Conservation (phyloP, 1,140 invertebrate species). For the Sitophilus oryzae region DNA sequence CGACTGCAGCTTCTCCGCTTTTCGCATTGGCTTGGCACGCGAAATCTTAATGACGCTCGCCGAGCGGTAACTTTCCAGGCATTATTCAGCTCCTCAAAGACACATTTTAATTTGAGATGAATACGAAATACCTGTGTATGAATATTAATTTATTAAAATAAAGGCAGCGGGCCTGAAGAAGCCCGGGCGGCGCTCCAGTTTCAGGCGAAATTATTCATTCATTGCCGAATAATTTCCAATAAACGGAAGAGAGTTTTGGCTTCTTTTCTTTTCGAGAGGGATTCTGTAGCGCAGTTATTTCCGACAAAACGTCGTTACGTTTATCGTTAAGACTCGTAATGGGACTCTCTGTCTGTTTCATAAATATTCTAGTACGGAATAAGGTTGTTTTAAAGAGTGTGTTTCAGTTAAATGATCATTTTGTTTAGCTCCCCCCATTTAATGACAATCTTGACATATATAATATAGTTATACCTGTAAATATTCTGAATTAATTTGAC, state of each 20-base stretch:
- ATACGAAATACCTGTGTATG: constrained; percentile 23
- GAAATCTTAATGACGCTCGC: constrained; percentile 17
- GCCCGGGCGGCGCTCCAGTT: constrained; percentile 2
- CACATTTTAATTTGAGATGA: constrained; percentile 22
- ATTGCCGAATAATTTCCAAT: constrained; percentile 22
- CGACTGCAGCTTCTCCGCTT: neutral
- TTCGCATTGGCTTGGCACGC: neutral
- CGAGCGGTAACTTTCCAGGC: constrained; percentile 13
- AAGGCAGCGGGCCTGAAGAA: neutral
- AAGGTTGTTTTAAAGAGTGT: too few species aligned
- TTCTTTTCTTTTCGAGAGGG: neutral
- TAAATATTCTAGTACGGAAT: too few species aligned
- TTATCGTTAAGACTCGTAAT: too few species aligned
- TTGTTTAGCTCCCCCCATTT: too few species aligned
- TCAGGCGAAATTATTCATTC: constrained; percentile 17
- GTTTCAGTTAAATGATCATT: too few species aligned
- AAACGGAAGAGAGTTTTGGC: neutral
- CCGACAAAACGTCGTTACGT: too few species aligned
- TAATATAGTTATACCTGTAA: too few species aligned
- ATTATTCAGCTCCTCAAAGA: constrained; percentile 21
- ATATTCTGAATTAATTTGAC: too few species aligned
- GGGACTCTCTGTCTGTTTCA: too few species aligned
- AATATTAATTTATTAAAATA: constrained; percentile 24
- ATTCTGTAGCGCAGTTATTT: too few species aligned
- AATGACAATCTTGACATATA: too few species aligned